These are phyloP conservation scores for Drosophila nikananu DNA, from an alignment of 1,140 invertebrate genomes.

Conservation along the genomic window DNA sequence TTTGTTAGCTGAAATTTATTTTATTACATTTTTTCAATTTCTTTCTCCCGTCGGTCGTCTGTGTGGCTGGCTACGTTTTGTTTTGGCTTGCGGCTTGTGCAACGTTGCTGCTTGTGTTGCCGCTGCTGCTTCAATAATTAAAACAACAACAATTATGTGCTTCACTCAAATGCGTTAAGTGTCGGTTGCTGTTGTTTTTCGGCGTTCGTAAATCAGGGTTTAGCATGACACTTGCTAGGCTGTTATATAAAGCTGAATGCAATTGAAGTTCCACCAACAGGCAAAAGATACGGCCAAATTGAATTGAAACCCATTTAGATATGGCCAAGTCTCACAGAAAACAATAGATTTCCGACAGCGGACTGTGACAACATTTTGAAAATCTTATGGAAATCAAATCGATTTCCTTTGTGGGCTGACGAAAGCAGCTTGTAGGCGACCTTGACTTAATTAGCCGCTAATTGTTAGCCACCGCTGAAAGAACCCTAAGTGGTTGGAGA, in stretches of 20 bases:
- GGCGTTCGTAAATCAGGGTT: slow-evolving; percentile 40
- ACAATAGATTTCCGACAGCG: slow-evolving; percentile 4
- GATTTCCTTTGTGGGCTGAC: slow-evolving; percentile 38
- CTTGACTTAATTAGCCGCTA: slow-evolving; percentile 57
- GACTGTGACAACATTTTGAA: slow-evolving; percentile 22
- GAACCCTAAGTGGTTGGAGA: neutral
- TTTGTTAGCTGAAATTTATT: slow-evolving; percentile 74
- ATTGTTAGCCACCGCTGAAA: slow-evolving; percentile 25
- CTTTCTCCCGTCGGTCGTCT: slow-evolving; percentile 46
- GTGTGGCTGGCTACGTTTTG: slow-evolving; percentile 56
- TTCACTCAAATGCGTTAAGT: slow-evolving; percentile 65
- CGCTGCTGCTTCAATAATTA: slow-evolving; percentile 65
- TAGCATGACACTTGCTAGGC: slow-evolving; percentile 66
- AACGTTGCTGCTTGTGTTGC: slow-evolving; percentile 37
- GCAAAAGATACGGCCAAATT: slow-evolving; percentile 11
- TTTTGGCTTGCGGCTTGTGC: slow-evolving; percentile 59
- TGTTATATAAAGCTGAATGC: slow-evolving; percentile 61
- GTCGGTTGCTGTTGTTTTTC: slow-evolving; percentile 37
- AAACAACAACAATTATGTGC: slow-evolving; percentile 64
- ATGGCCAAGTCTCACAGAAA: slow-evolving; percentile 10
- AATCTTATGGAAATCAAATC: slow-evolving; percentile 54
- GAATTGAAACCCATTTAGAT: slow-evolving; percentile 11
- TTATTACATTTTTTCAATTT: slow-evolving; percentile 81
- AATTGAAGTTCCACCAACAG: slow-evolving; percentile 10
- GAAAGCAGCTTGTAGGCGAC: slow-evolving; percentile 29